Conservation (phyloP, 2,888 invertebrate genomes). For the Drosophila melanosoma region DNA sequence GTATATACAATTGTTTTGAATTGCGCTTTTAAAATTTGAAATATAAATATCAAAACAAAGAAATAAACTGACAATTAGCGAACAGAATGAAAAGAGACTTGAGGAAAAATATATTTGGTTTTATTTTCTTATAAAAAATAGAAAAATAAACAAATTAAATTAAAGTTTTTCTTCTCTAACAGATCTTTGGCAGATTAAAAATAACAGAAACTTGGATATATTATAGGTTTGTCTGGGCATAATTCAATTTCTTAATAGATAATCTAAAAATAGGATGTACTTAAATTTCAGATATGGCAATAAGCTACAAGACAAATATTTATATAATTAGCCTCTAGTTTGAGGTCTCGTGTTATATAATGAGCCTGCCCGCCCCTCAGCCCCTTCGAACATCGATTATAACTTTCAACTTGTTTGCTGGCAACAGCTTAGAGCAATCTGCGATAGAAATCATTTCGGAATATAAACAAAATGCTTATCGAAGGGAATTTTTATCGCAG, state of each 20-base stretch:
- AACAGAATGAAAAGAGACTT: not conserved
- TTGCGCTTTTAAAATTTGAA: not conserved
- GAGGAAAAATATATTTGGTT: not conserved
- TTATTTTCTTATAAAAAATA: not conserved
- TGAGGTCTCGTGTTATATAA: not conserved
- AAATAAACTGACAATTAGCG: not conserved
- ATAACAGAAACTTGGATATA: not conserved
- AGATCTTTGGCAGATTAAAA: not conserved
- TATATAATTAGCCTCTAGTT: not conserved
- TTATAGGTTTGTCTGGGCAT: fast-evolving
- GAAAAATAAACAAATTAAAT: not conserved
- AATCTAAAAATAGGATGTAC: not conserved
- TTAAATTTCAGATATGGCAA: not conserved
- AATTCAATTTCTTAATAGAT: not conserved
- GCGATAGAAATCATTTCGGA: slow-evolving; percentile 30
- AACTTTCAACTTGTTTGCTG: slow-evolving; percentile 39
- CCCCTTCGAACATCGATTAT: slow-evolving; percentile 7
- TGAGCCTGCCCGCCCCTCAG: not conserved
- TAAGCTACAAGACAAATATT: not conserved
- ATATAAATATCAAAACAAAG: no score
- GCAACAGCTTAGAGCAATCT: slow-evolving; percentile 41
- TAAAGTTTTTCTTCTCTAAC: not conserved
- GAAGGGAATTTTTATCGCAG: slow-evolving; percentile 75
- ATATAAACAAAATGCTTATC: slow-evolving; percentile 74
- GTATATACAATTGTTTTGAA: not conserved